These are phyloP conservation scores for Leucophora obtusa DNA, from an alignment of 2,888 invertebrate genomes.

Conservation along the genomic window DNA sequence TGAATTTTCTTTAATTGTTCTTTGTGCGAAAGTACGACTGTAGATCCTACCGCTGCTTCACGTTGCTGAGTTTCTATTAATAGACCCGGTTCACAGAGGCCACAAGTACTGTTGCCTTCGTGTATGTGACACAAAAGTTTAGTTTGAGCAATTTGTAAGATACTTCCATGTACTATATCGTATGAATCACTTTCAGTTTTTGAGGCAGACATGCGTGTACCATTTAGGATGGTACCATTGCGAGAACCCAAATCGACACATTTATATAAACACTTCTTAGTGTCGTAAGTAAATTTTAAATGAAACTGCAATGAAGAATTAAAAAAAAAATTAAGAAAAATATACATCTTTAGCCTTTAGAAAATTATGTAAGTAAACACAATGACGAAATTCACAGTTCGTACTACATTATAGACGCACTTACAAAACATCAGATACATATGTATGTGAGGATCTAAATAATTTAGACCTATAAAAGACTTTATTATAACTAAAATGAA, in stretches of 20 bases:
- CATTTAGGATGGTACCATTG: conserved; percentile 91
- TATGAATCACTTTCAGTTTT: conserved; percentile 84
- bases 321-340: too few species aligned
- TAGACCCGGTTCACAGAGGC: conserved; percentile 95
- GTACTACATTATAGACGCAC: too few species aligned
- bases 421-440: too few species aligned
- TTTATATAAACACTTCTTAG: conserved; percentile 81
- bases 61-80: conserved; percentile 78
- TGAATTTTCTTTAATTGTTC: conserved; percentile 77
- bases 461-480: too few species aligned
- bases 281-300: conserved; percentile 85
- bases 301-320: conserved; percentile 81
- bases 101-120: conserved; percentile 92
- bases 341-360: too few species aligned
- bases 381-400: too few species aligned
- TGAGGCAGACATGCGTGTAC: conserved; percentile 85
- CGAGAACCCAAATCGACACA: conserved; percentile 90
- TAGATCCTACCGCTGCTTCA: conserved; percentile 33
- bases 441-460: too few species aligned
- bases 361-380: too few species aligned
- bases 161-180: conserved; percentile 83
- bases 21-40: conserved; percentile 72
- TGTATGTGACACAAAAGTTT: conserved; percentile 92
- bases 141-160: conserved; percentile 83
- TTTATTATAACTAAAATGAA: too few species aligned